phyloP scores from a whole-genome alignment of 2,113 vertebrate genomes.

The Perca flavescens region DNA sequence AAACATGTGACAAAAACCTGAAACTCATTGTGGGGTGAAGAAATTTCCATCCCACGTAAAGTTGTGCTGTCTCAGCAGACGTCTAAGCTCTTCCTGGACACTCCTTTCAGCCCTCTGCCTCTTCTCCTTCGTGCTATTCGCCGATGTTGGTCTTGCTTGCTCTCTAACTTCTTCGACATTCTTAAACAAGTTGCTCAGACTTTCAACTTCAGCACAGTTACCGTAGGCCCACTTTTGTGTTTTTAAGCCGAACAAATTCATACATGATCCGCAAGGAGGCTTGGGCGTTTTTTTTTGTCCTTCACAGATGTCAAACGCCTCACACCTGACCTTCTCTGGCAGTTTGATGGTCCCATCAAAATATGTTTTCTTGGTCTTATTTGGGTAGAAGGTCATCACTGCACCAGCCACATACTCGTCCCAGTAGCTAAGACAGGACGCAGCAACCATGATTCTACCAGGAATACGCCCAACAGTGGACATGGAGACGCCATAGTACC shows the following conservation, averaged over 20 bases:
- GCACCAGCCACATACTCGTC: conserved; percentile 45
- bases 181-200: conserved; percentile 53
- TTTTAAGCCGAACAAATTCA: background rate
- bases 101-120: rapidly evolving
- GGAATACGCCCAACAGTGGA: rapidly evolving
- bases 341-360: conserved; percentile 49
- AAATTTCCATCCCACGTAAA: too few relatives aligned
- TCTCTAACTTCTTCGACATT: background rate
- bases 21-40: too few relatives aligned
- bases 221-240: background rate
- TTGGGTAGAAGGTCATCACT: conserved; percentile 43
- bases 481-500: conserved; percentile 58
- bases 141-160: rapidly evolving
- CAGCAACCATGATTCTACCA: background rate
- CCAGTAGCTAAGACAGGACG: conserved; percentile 1
- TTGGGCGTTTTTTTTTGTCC: rapidly evolving
- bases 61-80: rapidly evolving
- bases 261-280: conserved; percentile 3
- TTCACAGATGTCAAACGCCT: background rate
- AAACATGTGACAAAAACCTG: too few relatives aligned
- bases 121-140: rapidly evolving
- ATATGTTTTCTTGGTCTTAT: rapidly evolving
- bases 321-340: background rate
- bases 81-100: background rate
- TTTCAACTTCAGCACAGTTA: conserved; percentile 53